These are phyloP conservation scores for Meghimatium bilineatum DNA, from an alignment of 2,888 invertebrate genomes.

Conservation along the genomic window DNA sequence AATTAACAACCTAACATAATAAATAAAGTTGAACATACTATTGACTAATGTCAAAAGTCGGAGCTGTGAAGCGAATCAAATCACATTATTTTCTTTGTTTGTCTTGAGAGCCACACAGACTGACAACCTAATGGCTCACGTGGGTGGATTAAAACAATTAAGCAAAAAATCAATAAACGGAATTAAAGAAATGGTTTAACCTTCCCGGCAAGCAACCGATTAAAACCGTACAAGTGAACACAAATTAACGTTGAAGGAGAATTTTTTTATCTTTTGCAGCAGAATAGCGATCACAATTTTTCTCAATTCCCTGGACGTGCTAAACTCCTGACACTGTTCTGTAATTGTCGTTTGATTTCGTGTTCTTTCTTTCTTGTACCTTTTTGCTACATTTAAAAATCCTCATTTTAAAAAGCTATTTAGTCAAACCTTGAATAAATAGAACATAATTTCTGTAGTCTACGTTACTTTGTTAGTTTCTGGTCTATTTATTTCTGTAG, in stretches of 20 bases:
- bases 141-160: conserved; percentile 44
- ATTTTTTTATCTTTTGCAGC: background rate
- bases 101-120: background rate
- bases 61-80: conserved; percentile 16
- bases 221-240: conserved; percentile 39
- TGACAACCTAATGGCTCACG: conserved; percentile 23
- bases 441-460: background rate
- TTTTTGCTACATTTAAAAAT: background rate
- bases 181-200: conserved; percentile 36
- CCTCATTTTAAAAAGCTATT: background rate
- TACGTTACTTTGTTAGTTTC: background rate
- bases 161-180: conserved; percentile 26
- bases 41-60: background rate
- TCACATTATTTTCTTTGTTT: conserved; percentile 32
- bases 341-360: conserved; percentile 9
- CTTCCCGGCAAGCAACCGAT: conserved; percentile 28
- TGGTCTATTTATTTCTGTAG: too few relatives aligned
- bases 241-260: conserved; percentile 18
- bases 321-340: background rate
- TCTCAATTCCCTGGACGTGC: conserved; percentile 1
- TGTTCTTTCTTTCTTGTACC: background rate
- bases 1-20: background rate
- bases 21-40: background rate
- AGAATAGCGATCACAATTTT: background rate
- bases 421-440: background rate